Conservation (phyloP, 2,113 vertebrate species). For the Vireo altiloquus region DNA sequence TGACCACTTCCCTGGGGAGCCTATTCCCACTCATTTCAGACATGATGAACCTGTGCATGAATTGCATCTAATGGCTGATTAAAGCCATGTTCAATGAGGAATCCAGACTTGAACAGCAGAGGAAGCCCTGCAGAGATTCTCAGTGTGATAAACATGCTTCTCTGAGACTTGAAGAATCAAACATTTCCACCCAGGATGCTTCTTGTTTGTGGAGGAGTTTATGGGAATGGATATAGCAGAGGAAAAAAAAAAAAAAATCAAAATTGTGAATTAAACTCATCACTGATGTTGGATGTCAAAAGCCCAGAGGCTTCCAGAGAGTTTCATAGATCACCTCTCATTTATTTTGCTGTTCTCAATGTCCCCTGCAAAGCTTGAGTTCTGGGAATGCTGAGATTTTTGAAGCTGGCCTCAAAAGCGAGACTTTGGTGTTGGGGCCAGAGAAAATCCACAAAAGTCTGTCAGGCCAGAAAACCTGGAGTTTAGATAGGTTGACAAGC, state of each 20-base stretch:
- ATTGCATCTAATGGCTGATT: not conserved
- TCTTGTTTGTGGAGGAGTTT: not conserved
- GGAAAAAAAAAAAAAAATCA: not conserved
- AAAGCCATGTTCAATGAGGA: not conserved
- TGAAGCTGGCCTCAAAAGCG: not conserved
- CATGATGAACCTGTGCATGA: not conserved
- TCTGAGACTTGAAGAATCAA: not conserved
- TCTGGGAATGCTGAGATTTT: not conserved
- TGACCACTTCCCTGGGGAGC: not conserved
- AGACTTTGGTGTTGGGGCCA: not conserved
- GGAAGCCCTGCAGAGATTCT: not conserved
- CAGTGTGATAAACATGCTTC: not conserved
- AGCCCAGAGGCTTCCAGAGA: not conserved
- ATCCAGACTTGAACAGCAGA: not conserved
- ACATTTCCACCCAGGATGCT: not conserved
- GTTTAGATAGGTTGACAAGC: not conserved
- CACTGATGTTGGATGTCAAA: not conserved
- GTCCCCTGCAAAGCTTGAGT: not conserved
- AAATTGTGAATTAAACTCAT: not conserved
- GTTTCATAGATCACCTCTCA: not conserved
- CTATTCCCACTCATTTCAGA: not conserved
- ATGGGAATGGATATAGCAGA: fast-evolving
- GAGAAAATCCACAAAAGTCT: not conserved
- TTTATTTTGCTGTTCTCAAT: not conserved
- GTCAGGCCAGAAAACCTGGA: not conserved